Evolutionary conservation across 2,113 vertebrate genomes (phyloP).

Genomic region (Microtus oregoni): DNA sequence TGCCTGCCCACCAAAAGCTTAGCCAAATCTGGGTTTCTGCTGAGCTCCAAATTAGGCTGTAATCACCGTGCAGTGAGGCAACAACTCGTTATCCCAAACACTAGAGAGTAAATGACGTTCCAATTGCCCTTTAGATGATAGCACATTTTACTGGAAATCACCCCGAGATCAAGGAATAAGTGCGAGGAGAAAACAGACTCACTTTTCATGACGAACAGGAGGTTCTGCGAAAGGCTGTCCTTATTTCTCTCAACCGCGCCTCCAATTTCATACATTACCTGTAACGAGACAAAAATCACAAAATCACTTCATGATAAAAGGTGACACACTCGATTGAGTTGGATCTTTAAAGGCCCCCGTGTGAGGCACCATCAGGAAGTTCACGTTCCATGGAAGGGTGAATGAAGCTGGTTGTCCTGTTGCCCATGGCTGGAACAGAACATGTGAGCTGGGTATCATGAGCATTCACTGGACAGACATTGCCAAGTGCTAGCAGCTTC

Average conservation of each 20-base stretch:
- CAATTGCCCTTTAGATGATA: background rate
- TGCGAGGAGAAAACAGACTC: conserved; percentile 66
- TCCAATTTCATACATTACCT: conserved; percentile 95
- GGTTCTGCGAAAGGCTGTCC: conserved; percentile 95
- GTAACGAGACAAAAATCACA: conserved; percentile 77
- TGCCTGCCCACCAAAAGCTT: conserved; percentile 70
- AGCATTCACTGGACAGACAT: background rate
- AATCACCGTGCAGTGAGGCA: background rate
- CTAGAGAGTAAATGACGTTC: conserved; percentile 48
- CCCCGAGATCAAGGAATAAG: conserved; percentile 48
- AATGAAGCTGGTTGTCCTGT: background rate
- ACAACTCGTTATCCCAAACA: conserved; percentile 51
- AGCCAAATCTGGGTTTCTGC: conserved; percentile 67
- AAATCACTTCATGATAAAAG: conserved; percentile 77
- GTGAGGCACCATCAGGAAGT: background rate
- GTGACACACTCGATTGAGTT: background rate
- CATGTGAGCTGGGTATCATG: background rate
- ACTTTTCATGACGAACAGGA: conserved; percentile 97
- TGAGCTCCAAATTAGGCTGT: conserved; percentile 58
- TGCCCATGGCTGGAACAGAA: background rate
- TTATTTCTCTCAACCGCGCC: conserved; percentile 95
- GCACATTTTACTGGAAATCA: conserved; percentile 50
- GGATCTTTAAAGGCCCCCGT: conserved; percentile 11
- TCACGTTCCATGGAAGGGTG: fast-evolving
- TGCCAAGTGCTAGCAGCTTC: background rate